Conservation (phyloP, 2,888 invertebrate genomes). For the Flexamia atlantica region DNA sequence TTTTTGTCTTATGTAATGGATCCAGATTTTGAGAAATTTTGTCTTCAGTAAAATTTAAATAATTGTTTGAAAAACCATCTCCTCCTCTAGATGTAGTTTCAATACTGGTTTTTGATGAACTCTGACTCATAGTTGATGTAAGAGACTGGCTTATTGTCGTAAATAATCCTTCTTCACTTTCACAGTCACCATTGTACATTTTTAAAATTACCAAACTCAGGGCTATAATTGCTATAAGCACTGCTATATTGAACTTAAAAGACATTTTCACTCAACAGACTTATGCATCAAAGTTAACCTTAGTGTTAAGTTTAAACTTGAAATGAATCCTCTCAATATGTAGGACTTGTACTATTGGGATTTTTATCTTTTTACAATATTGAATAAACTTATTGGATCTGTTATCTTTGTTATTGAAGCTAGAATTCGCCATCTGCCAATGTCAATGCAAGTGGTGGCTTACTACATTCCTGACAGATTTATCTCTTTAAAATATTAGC, state of each 20-base stretch:
- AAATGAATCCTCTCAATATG: background rate
- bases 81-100: background rate
- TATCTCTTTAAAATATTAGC: no score
- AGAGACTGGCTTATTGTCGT: background rate
- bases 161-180: background rate
- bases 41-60: background rate
- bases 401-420: no score
- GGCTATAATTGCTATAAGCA: background rate
- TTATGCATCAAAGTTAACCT: background rate
- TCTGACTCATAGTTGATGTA: background rate
- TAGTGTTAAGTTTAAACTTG: background rate
- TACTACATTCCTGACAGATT: no score
- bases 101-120: background rate
- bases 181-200: background rate
- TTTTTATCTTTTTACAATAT: background rate
- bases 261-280: background rate
- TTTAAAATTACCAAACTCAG: background rate
- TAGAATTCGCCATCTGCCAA: no score
- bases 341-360: background rate
- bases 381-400: no score
- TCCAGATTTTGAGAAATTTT: background rate
- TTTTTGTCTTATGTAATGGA: no score
- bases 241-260: background rate
- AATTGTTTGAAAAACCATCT: background rate
- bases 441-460: no score